Evolutionary conservation across 1,140 invertebrate genomes (phyloP).

Genomic region (Leptopilina boulardi): DNA sequence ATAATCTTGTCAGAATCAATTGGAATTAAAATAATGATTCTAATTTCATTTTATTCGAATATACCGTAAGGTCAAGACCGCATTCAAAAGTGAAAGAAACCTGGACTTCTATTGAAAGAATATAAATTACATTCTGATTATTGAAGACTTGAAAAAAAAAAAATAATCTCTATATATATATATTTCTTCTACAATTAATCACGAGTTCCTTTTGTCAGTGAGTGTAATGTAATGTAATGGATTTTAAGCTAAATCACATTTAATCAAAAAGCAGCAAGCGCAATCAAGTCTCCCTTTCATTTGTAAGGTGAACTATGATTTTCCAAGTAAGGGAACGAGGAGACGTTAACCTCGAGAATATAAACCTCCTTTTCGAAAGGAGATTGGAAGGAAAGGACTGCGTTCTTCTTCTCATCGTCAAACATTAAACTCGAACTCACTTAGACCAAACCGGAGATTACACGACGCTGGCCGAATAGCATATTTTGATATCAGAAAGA

Average conservation of each 20-base stretch:
- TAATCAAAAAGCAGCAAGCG: slow-evolving; percentile 13
- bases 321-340: not conserved
- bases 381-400: slow-evolving; percentile 9
- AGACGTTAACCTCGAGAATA: not conserved
- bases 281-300: slow-evolving; percentile 20
- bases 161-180: too few relatives aligned
- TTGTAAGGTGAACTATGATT: slow-evolving; percentile 16
- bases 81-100: not conserved
- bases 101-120: not conserved
- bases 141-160: not conserved
- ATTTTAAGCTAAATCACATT: slow-evolving; percentile 23
- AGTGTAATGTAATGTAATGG: not conserved
- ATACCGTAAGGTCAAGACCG: not conserved
- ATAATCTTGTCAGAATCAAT: not conserved
- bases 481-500: slow-evolving; percentile 8
- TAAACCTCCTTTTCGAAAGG: not conserved
- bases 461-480: slow-evolving; percentile 11
- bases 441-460: slow-evolving; percentile 21
- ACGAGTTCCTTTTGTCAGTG: not conserved
- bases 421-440: slow-evolving; percentile 27
- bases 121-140: slow-evolving; percentile 9
- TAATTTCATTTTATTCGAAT: not conserved
- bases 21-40: not conserved
- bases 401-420: not conserved
- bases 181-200: not conserved